Percentiles rank a stretch among this genome's conserved stretches.
These are phyloP conservation scores for Oeneis ivallda DNA, from an alignment of 2,888 invertebrate genomes.

Conservation along the genomic window DNA sequence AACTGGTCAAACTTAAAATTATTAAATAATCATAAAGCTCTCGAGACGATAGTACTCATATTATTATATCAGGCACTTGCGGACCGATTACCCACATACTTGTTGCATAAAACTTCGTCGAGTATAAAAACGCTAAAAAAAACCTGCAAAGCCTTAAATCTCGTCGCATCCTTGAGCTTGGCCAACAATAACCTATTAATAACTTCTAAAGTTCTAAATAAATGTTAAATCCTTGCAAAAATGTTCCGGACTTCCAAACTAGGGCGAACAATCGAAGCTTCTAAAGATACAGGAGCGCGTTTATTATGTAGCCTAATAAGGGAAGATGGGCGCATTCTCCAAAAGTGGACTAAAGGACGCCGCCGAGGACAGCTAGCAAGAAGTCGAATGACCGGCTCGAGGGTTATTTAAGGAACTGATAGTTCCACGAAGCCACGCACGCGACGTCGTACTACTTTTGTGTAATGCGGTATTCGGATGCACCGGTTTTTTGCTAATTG, in stretches of 20 bases:
- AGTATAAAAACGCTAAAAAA: not conserved
- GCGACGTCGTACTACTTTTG: constrained; percentile 63
- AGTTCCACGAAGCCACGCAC: constrained; percentile 71
- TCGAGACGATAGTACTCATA: not conserved
- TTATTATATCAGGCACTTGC: constrained; percentile 7
- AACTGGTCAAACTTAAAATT: constrained; percentile 14
- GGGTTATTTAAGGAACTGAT: constrained; percentile 67
- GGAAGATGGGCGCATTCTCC: constrained; percentile 61
- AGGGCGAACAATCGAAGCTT: constrained; percentile 72
- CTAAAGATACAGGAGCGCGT: constrained; percentile 57
- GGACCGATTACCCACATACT: not conserved
- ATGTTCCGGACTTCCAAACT: constrained; percentile 69
- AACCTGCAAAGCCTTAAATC: not conserved
- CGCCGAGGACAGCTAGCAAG: constrained; percentile 69
- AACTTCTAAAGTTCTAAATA: constrained; percentile 23
- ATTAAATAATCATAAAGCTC: constrained; percentile 6
- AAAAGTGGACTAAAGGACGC: constrained; percentile 69
- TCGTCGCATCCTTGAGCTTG: not conserved
- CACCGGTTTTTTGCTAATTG: constrained; percentile 54
- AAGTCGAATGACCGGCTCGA: constrained; percentile 58
- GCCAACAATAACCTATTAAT: constrained; percentile 24
- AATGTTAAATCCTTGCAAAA: constrained; percentile 51
- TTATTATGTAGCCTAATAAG: constrained; percentile 75
- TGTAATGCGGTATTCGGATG: constrained; percentile 56
- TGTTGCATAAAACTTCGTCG: not conserved